Evolutionary conservation across 2,888 invertebrate species (phyloP).

Genomic region (Pyrochroa serraticornis): DNA sequence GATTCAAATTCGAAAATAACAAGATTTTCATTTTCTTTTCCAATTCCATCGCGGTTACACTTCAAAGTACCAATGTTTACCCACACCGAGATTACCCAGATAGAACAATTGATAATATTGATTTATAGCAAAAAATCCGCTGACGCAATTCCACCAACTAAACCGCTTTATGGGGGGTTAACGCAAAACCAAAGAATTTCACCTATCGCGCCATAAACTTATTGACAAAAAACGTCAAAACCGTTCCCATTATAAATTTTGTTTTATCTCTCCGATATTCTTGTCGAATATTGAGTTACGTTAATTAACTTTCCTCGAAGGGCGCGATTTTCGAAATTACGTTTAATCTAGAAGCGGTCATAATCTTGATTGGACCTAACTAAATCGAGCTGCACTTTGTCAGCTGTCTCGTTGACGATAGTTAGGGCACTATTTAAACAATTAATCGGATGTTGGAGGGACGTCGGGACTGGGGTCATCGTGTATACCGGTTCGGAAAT

Average conservation of each 20-base stretch:
- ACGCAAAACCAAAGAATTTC: slow-evolving; percentile 18
- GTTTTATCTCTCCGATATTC: slow-evolving; percentile 8
- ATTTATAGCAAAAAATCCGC: slow-evolving; percentile 30
- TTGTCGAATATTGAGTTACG: too few relatives aligned
- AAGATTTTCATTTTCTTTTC: slow-evolving; percentile 9
- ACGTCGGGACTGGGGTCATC: slow-evolving; percentile 3
- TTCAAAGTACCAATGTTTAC: slow-evolving; percentile 16
- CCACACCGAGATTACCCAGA: slow-evolving; percentile 30
- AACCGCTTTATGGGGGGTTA: slow-evolving; percentile 18
- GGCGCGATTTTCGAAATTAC: background rate
- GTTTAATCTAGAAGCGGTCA: background rate
- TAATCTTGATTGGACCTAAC: slow-evolving; percentile 25
- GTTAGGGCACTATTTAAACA: slow-evolving; percentile 45
- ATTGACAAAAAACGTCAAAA: slow-evolving; percentile 19
- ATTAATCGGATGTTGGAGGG: slow-evolving; percentile 35
- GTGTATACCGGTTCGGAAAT: slow-evolving; percentile 47
- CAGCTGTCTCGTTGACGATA: slow-evolving; percentile 33
- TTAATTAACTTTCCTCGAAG: slow-evolving; percentile 8
- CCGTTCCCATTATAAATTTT: slow-evolving; percentile 17
- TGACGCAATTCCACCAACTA: slow-evolving; percentile 20
- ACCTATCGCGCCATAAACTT: slow-evolving; percentile 11
- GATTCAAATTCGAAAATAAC: background rate
- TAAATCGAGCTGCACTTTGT: slow-evolving; percentile 31
- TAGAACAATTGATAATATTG: slow-evolving; percentile 35
- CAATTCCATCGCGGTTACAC: slow-evolving; percentile 5